These are phyloP conservation scores for Drosophila quinaria DNA, from an alignment of 2,888 invertebrate species.

Conservation along the genomic window DNA sequence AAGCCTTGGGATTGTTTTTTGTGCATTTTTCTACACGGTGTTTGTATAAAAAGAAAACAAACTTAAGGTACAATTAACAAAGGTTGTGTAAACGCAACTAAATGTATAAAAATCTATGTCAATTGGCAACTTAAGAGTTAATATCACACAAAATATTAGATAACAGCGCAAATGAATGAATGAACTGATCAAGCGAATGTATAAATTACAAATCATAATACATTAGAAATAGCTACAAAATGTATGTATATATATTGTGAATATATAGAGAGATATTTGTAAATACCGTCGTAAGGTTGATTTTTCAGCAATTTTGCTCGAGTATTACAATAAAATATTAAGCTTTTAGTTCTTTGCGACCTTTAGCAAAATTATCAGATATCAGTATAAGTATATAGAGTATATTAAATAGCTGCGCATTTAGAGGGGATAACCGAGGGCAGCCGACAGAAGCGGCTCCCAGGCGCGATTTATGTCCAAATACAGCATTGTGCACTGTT, in stretches of 20 bases:
- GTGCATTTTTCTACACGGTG: conserved; percentile 76
- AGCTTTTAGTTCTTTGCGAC: conserved; percentile 32
- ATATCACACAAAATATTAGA: conserved; percentile 69
- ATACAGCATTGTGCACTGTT: conserved; percentile 85
- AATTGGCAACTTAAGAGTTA: conserved; percentile 68
- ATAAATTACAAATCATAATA: conserved; percentile 54
- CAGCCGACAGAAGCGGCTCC: conserved; percentile 85
- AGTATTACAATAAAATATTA: conserved; percentile 50
- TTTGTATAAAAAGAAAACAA: conserved; percentile 34
- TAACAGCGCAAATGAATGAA: conserved; percentile 67
- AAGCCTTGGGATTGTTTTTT: conserved; percentile 65
- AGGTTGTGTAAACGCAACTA: conserved; percentile 36
- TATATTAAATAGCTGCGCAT: conserved; percentile 31
- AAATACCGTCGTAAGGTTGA: conserved; percentile 14
- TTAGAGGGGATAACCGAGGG: conserved; percentile 84
- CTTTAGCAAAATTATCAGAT: conserved; percentile 38
- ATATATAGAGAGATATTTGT: conserved; percentile 32
- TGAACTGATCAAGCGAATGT: conserved; percentile 59
- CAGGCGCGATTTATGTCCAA: conserved; percentile 85
- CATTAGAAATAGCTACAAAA: conserved; percentile 23
- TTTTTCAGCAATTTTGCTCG: conserved; percentile 42
- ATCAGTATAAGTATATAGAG: conserved; percentile 29
- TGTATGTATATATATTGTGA: conserved; percentile 20
- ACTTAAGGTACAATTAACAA: conserved; percentile 20
- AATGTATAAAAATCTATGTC: conserved; percentile 16